phyloP scores from a whole-genome alignment of 2,797 vertebrate species.

The Limnodromus scolopaceus region DNA sequence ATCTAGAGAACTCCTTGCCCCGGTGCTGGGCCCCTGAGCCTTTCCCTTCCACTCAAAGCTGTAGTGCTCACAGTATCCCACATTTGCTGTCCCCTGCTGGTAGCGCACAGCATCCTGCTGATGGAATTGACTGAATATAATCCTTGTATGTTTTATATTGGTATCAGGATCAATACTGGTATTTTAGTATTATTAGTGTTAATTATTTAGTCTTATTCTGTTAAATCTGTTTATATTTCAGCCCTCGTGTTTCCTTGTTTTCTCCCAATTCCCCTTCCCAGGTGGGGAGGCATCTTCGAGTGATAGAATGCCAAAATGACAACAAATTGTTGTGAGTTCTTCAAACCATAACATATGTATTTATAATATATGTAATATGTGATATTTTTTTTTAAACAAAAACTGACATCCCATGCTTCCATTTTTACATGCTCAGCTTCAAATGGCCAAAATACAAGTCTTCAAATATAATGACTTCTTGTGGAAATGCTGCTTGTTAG shows the following conservation, averaged over 20 bases:
- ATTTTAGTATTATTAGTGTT: background rate
- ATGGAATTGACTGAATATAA: background rate
- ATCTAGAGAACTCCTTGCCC: background rate
- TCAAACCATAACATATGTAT: background rate
- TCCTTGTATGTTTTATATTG: background rate
- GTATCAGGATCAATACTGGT: background rate
- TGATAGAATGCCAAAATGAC: background rate
- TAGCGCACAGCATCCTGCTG: background rate
- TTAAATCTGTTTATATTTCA: background rate
- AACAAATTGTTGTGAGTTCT: background rate
- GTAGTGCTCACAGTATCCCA: background rate
- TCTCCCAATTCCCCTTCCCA: background rate
- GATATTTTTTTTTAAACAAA: background rate
- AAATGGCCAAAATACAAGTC: background rate
- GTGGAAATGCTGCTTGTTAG: background rate
- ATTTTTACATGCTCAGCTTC: background rate
- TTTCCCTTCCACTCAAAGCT: background rate
- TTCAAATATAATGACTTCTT: background rate
- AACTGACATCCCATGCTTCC: background rate
- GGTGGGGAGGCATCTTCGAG: background rate
- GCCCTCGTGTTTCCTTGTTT: background rate
- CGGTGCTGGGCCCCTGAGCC: background rate
- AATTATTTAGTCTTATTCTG: background rate
- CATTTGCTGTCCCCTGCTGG: background rate
- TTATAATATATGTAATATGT: accelerated